Evolutionary conservation across 2,888 invertebrate species (phyloP), one percentile per base, ranked within the genome.

Genomic region (Druceiella hillmani): DNA sequence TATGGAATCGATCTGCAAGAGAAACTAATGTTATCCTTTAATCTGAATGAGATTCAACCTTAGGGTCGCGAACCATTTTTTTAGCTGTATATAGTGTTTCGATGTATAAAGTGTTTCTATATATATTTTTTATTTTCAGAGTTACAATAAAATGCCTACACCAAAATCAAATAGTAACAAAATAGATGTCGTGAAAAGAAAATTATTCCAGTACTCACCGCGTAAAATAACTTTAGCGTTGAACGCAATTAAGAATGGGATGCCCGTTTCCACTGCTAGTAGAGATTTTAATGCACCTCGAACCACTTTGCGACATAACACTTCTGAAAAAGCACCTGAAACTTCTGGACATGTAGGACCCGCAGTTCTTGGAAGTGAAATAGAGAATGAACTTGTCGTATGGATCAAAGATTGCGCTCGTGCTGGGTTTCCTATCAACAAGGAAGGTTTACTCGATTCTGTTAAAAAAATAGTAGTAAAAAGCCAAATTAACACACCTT

Each of bases 301-400:
- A 38, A 44, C 44, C 17, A 49, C 46, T 15, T 44, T 49, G 41
- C 46, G 42, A 4, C 40, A 47, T 20, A 49, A 49, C 45, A 10
- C 45, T 43, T 43, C 46, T 33, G 44, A 44, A 17, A 25, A 46
- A 9, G 40, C 45, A 28, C 45, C 48, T 36, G 47, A 49, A 48
- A 49, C 47, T 36, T 49, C 45, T 40, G 48, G 48, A 30, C 48
- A 48, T 47, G 49, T 50, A 10, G 48, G 50, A 15, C 48, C 48
- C n/a, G 4, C 50, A 25, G 47, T 47, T 44, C 48, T 49, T 37
- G 47, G 49, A 41, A 45, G 17, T 6, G 16, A 48, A 40, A 49
- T 48, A 20, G 47, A 50, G 44, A 48, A 40, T 16, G 36, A 38
- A 43, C 38, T 48, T 15, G 44, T 44, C 15, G 14, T 27, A 20